These are phyloP conservation scores for Deroplatys truncata DNA, from an alignment of 2,888 invertebrate species.

Conservation along the genomic window DNA sequence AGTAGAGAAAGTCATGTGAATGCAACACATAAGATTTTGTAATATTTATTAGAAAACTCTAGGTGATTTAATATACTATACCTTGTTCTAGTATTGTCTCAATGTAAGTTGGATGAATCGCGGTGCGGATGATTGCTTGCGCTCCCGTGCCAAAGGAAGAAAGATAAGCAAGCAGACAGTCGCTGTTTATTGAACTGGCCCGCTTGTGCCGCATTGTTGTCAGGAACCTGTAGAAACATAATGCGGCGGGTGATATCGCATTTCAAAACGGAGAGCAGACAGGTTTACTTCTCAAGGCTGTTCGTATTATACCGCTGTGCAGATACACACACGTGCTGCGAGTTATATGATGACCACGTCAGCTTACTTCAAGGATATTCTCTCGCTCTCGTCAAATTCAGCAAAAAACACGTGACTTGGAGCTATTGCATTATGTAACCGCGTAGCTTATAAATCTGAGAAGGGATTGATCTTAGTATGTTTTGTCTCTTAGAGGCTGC, in stretches of 20 bases:
- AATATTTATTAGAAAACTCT: too few relatives aligned
- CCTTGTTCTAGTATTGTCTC: too few relatives aligned
- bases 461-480: too few relatives aligned
- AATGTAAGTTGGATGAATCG: too few relatives aligned
- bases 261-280: background rate
- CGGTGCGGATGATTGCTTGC: background rate
- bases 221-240: background rate
- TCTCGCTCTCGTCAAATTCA: background rate
- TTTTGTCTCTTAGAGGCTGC: too few relatives aligned
- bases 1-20: too few relatives aligned
- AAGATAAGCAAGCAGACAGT: background rate
- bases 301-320: background rate
- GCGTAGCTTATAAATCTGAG: background rate
- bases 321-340: background rate
- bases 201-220: background rate
- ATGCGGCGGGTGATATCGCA: background rate
- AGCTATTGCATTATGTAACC: background rate
- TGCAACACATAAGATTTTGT: too few relatives aligned
- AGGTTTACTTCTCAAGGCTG: background rate
- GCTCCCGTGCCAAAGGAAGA: background rate
- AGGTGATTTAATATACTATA: too few relatives aligned
- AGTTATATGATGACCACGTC: background rate
- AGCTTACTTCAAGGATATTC: background rate
- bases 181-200: background rate
- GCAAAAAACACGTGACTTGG: background rate